Evolutionary conservation across 2,113 vertebrate species (phyloP).

Genomic region (Illadopsis cleaveri): DNA sequence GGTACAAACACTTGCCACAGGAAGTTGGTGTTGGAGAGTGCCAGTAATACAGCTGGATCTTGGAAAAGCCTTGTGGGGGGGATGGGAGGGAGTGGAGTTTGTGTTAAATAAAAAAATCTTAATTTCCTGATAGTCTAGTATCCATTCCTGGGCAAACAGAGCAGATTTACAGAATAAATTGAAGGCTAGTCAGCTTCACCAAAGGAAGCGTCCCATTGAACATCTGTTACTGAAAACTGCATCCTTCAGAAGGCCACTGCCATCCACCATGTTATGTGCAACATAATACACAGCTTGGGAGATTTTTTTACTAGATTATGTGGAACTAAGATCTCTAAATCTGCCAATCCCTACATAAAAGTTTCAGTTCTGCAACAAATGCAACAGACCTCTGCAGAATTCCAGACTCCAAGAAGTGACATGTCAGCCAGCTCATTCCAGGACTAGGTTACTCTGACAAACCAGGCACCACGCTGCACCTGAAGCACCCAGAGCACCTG

Average conservation of each 20-base stretch:
- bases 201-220: accelerated
- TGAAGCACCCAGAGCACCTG: not conserved
- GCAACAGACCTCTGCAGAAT: not conserved
- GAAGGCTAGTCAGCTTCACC: not conserved
- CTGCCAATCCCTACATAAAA: not conserved
- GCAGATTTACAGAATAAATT: not conserved
- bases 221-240: not conserved
- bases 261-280: not conserved
- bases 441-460: not conserved
- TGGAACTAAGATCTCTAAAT: not conserved
- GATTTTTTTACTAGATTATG: not conserved
- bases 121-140: not conserved
- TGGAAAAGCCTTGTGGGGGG: not conserved
- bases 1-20: not conserved
- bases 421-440: not conserved
- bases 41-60: not conserved
- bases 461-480: not conserved
- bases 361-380: not conserved
- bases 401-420: not conserved
- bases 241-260: not conserved
- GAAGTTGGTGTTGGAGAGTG: not conserved
- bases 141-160: not conserved
- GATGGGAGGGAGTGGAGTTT: too few species aligned
- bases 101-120: not conserved
- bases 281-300: not conserved